These are phyloP conservation scores for Stegodyphus mimosarum DNA, from an alignment of 1,140 invertebrate species.

Conservation along the genomic window DNA sequence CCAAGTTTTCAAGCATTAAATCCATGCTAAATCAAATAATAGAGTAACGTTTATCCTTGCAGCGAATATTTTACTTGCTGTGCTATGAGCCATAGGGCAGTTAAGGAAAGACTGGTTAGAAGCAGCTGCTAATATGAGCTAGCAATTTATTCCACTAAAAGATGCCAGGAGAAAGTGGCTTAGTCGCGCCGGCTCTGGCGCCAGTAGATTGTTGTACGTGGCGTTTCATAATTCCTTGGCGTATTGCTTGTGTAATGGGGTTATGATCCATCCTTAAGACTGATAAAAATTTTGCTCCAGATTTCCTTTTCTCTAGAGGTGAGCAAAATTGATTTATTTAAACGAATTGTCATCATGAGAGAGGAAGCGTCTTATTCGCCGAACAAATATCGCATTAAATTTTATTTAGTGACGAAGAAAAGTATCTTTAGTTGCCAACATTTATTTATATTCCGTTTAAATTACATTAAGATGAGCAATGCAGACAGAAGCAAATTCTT, in stretches of 20 bases:
- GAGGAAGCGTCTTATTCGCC: not conserved
- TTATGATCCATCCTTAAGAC: not conserved
- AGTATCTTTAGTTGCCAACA: not conserved
- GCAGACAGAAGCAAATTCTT: too few relatives aligned
- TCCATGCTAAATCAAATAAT: constrained; percentile 26
- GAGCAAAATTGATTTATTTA: not conserved
- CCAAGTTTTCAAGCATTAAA: constrained; percentile 1
- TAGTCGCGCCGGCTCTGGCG: constrained; percentile 10
- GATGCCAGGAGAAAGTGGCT: constrained; percentile 2
- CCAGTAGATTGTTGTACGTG: constrained; percentile 5
- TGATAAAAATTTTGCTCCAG: not conserved
- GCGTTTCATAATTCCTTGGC: constrained; percentile 13
- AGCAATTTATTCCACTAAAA: constrained; percentile 33
- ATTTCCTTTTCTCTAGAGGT: not conserved
- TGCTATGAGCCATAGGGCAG: not conserved
- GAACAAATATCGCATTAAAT: not conserved
- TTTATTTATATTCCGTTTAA: too few relatives aligned
- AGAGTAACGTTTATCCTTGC: not conserved
- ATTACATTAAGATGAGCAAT: too few relatives aligned
- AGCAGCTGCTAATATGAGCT: constrained; percentile 1
- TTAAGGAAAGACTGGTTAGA: constrained; percentile 13
- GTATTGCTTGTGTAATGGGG: constrained; percentile 9
- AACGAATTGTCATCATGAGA: not conserved
- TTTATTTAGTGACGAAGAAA: not conserved
- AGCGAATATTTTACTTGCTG: not conserved